Evolutionary conservation across 2,113 vertebrate species (phyloP).

Genomic region (Sylvicapra grimmia): DNA sequence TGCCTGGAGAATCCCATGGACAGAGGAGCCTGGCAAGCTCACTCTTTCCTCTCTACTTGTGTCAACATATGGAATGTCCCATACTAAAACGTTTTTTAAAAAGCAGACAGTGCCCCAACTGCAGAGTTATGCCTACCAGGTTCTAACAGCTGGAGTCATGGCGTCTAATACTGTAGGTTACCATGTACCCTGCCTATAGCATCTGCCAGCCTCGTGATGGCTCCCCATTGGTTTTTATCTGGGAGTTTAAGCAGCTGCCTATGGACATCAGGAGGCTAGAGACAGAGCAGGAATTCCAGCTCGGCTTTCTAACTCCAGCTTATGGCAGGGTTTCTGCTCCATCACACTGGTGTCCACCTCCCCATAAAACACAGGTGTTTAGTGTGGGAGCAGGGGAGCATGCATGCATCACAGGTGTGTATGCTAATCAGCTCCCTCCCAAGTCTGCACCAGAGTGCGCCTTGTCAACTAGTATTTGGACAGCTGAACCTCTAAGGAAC

Average conservation of each 20-base stretch:
- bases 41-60: not conserved
- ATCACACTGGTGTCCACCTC: fast-evolving
- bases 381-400: fast-evolving
- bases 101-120: not conserved
- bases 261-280: fast-evolving
- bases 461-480: slow-evolving; percentile 54
- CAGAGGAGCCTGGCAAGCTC: not conserved
- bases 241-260: not conserved
- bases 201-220: fast-evolving
- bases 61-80: not conserved
- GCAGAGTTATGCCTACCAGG: fast-evolving
- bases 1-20: not conserved
- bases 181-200: fast-evolving
- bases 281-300: not conserved
- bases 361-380: not conserved
- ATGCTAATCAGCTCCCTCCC: not conserved
- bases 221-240: fast-evolving
- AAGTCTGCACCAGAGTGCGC: fast-evolving
- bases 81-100: not conserved
- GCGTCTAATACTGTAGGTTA: fast-evolving
- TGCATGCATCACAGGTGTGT: fast-evolving
- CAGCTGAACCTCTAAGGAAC: slow-evolving; percentile 49
- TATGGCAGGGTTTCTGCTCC: not conserved
- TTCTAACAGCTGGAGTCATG: fast-evolving
- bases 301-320: fast-evolving